These are phyloP conservation scores for Leptopilina syphax DNA, from an alignment of 2,888 invertebrate genomes.

Conservation along the genomic window DNA sequence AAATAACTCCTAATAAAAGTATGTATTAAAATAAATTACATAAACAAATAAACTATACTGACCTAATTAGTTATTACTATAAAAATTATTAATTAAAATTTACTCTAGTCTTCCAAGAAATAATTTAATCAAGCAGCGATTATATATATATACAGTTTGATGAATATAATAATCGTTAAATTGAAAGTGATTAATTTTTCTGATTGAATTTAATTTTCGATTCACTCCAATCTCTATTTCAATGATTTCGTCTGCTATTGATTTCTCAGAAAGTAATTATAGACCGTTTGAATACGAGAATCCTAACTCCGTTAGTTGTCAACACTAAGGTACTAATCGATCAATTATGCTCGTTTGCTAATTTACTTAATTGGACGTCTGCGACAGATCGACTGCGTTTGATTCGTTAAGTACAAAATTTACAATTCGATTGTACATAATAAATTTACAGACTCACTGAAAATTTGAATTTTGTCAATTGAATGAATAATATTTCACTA, in stretches of 20 bases:
- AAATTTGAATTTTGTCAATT: neutral
- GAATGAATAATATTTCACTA: no score
- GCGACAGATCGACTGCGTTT: constrained; percentile 5
- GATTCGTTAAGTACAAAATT: neutral
- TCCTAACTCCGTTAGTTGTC: constrained; percentile 28
- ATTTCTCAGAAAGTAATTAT: constrained; percentile 12
- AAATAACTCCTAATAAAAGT: no score
- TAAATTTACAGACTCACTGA: neutral
- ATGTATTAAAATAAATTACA: no score
- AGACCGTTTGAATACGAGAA: constrained; percentile 22
- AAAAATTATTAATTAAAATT: no score
- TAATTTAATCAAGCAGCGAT: neutral
- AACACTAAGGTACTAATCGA: constrained; percentile 27
- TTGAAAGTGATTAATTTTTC: neutral
- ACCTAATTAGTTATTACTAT: no score
- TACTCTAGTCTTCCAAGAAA: neutral
- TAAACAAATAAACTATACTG: no score
- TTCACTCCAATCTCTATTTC: neutral
- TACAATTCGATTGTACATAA: constrained; percentile 1
- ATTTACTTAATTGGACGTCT: constrained; percentile 30
- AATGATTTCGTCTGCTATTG: neutral
- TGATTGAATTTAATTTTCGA: neutral
- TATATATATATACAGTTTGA: neutral
- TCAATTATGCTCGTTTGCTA: constrained; percentile 35
- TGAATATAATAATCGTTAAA: neutral